Base-by-base conservation (phyloP, 2,797 vertebrate species). In the Enteromius trimaculatus region DNA sequence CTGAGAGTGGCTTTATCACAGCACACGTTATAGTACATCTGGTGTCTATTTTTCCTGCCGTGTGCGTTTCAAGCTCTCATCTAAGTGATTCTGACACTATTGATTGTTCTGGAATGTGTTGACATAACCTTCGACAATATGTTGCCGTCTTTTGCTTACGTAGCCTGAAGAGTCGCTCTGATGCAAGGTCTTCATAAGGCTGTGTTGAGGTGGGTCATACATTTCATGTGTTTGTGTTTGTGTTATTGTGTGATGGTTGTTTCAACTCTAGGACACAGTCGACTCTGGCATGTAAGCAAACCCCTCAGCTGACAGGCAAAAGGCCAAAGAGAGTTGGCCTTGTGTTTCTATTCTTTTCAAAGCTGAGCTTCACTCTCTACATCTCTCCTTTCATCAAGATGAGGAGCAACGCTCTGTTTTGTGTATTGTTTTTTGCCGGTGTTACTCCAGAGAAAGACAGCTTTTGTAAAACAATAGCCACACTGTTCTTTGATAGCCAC, bases 371-470 rank as follows among this genome's bases (percentile, higher is more conserved):
- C 62, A 31, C 62, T 86, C 88, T 90, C 88, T 90, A 91, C 90
- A 91, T 91, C 90, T 93, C 90, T 88, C 91, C 91, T 94, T 94
- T 95, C 90, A 93, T 93, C 88, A n/a, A 89, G 90, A 94, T 92
- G 92, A 93, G 93, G 90, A 90, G 88, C 87, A 5, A 23, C 80
- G 87, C 66, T 81, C 79, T 70, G 87, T 87, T 88, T 89, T 85
- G 89, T 90, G 86, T 91, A 88, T 80, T 82, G 37, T 75, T 55
- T 69, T 93, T 89, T 90, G 88, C 88, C 86, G 87, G 88, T 91
- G 93, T 90, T 82, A 90, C 88, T 90, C 60, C 82, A 79, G 77
- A 87, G 85, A 88, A 90, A 87, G 82, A 88, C 88, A 89, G 91
- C 89, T 84, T 77, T 89, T 69, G 85, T 86, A 90, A 86, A 87